Percentiles rank a stretch among this genome's conserved stretches.
Evolutionary conservation across 2,113 vertebrate genomes (phyloP).

Genomic region (Rhipidura dahli): DNA sequence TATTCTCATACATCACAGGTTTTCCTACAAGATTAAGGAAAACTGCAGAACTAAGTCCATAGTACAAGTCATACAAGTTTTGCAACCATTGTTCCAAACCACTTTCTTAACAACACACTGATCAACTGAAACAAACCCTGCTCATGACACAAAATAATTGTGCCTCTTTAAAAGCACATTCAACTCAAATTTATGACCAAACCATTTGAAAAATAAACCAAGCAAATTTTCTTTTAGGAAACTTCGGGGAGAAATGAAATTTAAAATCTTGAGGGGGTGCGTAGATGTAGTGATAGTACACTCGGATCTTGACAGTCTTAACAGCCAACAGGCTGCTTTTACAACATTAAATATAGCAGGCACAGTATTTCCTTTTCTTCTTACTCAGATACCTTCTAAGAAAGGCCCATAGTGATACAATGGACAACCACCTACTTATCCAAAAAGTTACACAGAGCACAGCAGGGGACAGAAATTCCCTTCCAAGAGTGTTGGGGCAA

Average conservation of each 20-base stretch:
- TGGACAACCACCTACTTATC: neutral
- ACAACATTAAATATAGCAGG: neutral
- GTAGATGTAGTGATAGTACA: neutral
- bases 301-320: fast-evolving
- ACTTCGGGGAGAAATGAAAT: neutral
- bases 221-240: neutral
- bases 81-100: neutral
- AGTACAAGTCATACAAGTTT: neutral
- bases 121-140: neutral
- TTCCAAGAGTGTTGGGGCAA: neutral
- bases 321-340: neutral
- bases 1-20: neutral
- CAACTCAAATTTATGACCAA: neutral
- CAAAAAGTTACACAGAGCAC: neutral
- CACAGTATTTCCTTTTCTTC: neutral
- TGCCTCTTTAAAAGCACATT: neutral
- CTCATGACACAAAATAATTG: neutral
- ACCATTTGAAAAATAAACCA: neutral
- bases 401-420: neutral
- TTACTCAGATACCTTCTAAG: neutral
- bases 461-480: neutral
- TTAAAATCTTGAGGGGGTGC: neutral
- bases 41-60: neutral
- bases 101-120: neutral
- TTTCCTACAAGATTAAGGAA: neutral